Percentiles rank a stretch among this genome's conserved stretches.
These are phyloP conservation scores for Oryctolagus cuniculus DNA, from an alignment of 2,113 vertebrate species.

Conservation along the genomic window DNA sequence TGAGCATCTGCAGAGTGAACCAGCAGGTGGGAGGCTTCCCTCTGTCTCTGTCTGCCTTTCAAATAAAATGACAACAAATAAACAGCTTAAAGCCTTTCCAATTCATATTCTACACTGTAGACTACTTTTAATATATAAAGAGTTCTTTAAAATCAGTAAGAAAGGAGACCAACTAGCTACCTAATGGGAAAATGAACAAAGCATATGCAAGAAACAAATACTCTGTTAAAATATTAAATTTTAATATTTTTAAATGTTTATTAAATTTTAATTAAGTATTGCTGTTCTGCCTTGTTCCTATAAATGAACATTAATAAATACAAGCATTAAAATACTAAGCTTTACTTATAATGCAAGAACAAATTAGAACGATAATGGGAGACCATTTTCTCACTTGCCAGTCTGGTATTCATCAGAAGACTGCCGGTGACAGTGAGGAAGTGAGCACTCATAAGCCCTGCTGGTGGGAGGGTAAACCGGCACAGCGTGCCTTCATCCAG, in stretches of 20 bases:
- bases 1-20: no score
- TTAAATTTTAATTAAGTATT: no score
- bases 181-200: neutral
- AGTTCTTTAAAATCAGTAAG: neutral
- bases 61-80: no score
- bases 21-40: no score
- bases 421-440: neutral
- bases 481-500: neutral
- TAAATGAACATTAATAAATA: neutral
- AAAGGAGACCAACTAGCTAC: neutral
- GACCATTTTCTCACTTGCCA: neutral
- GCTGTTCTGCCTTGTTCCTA: no score
- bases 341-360: neutral
- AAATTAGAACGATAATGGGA: neutral
- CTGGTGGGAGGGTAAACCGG: neutral
- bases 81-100: neutral
- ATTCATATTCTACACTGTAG: neutral
- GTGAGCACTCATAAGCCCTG: neutral
- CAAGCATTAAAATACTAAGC: neutral
- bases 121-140: neutral
- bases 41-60: no score
- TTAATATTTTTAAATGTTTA: no score
- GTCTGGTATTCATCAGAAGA: neutral
- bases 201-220: neutral
- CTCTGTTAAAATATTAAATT: neutral